Evolutionary conservation across 2,797 vertebrate genomes (phyloP).

Genomic region (Alauda arvensis): DNA sequence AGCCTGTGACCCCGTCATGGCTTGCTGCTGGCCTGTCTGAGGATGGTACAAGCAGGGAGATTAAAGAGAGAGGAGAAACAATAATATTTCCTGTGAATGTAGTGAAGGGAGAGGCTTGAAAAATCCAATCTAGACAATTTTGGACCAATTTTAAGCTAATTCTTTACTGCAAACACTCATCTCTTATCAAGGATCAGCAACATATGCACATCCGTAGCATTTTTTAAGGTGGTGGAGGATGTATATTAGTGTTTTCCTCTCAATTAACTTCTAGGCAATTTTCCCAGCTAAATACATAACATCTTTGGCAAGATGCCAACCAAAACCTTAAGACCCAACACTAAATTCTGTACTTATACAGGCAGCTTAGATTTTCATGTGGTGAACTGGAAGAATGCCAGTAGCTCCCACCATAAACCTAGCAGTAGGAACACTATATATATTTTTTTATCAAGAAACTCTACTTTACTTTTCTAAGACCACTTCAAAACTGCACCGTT

Average conservation of each 20-base stretch:
- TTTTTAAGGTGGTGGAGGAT: constrained; percentile 65
- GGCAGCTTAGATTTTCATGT: constrained; percentile 79
- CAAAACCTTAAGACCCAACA: constrained; percentile 78
- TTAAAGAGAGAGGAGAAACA: not conserved
- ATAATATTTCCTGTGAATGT: not conserved
- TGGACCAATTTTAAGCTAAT: constrained; percentile 3
- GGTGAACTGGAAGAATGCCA: constrained; percentile 78
- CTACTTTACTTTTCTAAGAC: constrained; percentile 69
- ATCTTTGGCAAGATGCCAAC: constrained; percentile 77
- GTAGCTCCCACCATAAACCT: constrained; percentile 72
- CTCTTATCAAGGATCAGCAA: constrained; percentile 72
- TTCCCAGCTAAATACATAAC: constrained; percentile 84
- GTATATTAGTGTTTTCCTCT: constrained; percentile 85
- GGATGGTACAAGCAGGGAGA: not conserved
- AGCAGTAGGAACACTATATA: constrained; percentile 70
- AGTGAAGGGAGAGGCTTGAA: not conserved
- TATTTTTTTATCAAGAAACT: constrained; percentile 73
- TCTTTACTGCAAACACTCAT: constrained; percentile 52
- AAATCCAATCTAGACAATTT: constrained; percentile 8
- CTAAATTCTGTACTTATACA: constrained; percentile 77
- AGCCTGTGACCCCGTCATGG: accelerated
- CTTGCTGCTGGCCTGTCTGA: not conserved
- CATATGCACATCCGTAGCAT: constrained; percentile 67
- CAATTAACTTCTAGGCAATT: constrained; percentile 85
- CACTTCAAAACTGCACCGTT: constrained; percentile 70